Base-by-base conservation (phyloP, 2,797 vertebrate species). In the Cichlasoma orientale region DNA sequence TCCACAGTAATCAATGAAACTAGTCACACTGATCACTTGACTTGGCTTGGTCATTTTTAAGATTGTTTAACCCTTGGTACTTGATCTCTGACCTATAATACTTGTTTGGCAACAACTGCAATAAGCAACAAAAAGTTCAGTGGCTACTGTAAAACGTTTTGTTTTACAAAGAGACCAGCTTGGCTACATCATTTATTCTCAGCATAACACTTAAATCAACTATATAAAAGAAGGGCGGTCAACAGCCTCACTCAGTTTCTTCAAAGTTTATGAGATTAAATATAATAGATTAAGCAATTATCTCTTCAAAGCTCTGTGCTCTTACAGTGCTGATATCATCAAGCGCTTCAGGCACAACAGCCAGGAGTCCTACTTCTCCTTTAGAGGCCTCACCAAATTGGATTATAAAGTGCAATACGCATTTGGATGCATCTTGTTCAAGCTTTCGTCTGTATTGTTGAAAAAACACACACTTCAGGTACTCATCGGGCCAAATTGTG, bases 1-100 rank as follows among this genome's bases (percentile, higher is more conserved):
- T 85, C 77, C 50, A 80, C 12, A 78, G 47, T 80, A 84, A 91
- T 93, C 88, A 93, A 90, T 92, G 79, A 78, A 83, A 84, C 73
- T 55, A 74, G 79, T 87, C 88, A 90, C 74, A 89, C 74, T 82
- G 88, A 92, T 88, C 90, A 90, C 82, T 82, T 89, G 89, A 86
- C 86, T 86, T 72, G 38, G 38, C 73, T 36, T 77, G 59, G 2
- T 72, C 73, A 74, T 84, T 89, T 83, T 70, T 83, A 11, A 77
- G 82, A 79, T 70, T 61, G 23, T 66, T 79, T 33, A 25, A 84
- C 59, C 56, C 16, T 58, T 16, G 27, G 23, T 25, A 52, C 31
- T 41, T 74, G 18, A 82, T 27, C 21, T 68, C 41, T 50, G 25
- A n/a, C 8, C 10, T 25, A 9, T 21, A 72, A 75, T 52, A 41